Evolutionary conservation across 2,113 vertebrate genomes (phyloP), one percentile per base, ranked within the genome.

Genomic region (Copsychus sechellarum): DNA sequence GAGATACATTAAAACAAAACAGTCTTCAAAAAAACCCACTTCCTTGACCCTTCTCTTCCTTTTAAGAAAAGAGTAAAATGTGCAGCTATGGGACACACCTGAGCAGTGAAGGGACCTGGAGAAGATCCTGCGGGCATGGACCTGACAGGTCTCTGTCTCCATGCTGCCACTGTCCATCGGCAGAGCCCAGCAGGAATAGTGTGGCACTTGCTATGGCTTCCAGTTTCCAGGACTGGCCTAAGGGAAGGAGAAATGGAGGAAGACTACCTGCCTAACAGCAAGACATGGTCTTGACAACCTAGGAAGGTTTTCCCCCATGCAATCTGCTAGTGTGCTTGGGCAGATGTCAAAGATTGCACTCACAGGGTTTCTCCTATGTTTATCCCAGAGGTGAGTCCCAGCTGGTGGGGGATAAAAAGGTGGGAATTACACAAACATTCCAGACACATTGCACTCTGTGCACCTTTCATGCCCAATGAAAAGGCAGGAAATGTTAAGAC

Each of bases 401-500:
- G 34, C 9, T 66, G 15, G 22, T 54, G 29, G 29, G 8, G 18
- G 14, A 6, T 5, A 15, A 26, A 58, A 93, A 64, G 45, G 50
- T n/a, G 53, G 40, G 88, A 91, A 93, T 93, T 82, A 92, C 92
- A 93, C 85, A 94, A 94, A 92, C 87, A 95, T 88, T 94, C 83
- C 86, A 90, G 79, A 88, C 51, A 72, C 18, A 26, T 70, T 83
- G 57, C 38, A 36, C 24, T 81, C 62, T 61, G 45, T 89, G 73
- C 86, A 96, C 64, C 64, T 96, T 89, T 95, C 95, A 78, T 91
- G 53, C 82, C 85, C 38, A 28, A 96, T 94, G 81, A 97, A 96
- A 97, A 97, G 51, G 50, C 96, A 97, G 98, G 98, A 98, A 98
- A 95, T 93, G 94, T 97, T 97, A 95, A 95, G 51, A 83, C 77